These are phyloP conservation scores for Spinibarbus caldwelli DNA, from an alignment of 2,797 vertebrate genomes.

Conservation along the genomic window DNA sequence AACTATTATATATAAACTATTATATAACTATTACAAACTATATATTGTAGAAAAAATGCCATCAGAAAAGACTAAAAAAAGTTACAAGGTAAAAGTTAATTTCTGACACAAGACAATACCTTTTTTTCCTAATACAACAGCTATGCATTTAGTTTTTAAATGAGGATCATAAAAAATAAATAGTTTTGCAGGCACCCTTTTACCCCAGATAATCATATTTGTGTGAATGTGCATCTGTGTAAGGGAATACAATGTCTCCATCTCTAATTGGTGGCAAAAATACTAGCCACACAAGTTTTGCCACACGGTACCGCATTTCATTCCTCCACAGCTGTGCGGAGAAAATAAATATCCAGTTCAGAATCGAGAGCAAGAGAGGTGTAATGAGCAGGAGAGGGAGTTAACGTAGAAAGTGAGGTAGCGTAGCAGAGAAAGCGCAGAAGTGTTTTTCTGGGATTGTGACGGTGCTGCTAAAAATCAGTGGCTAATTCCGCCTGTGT, in stretches of 20 bases:
- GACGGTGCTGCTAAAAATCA: slow-evolving; percentile 65
- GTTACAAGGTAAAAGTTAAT: too few relatives aligned
- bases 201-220: slow-evolving; percentile 56
- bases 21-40: too few relatives aligned
- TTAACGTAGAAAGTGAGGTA: slow-evolving; percentile 25
- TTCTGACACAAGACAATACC: not conserved
- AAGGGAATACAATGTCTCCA: slow-evolving; percentile 46
- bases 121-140: slow-evolving; percentile 40
- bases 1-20: too few relatives aligned
- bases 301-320: slow-evolving; percentile 24
- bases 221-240: slow-evolving; percentile 24
- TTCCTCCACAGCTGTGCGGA: slow-evolving; percentile 35
- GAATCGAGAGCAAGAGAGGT: not conserved
- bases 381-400: slow-evolving; percentile 38
- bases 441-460: slow-evolving; percentile 67
- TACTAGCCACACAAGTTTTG: slow-evolving; percentile 40
- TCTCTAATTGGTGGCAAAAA: slow-evolving; percentile 73
- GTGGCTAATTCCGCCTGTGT: slow-evolving; percentile 75
- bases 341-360: slow-evolving; percentile 22
- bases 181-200: slow-evolving; percentile 49
- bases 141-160: slow-evolving; percentile 67
- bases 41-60: too few relatives aligned
- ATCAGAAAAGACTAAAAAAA: too few relatives aligned
- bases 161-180: slow-evolving; percentile 65
- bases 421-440: slow-evolving; percentile 18